Percentiles rank a stretch among this genome's conserved stretches.
Conservation (phyloP, 2,888 invertebrate genomes). For the Drosophila pseudotakahashii region DNA sequence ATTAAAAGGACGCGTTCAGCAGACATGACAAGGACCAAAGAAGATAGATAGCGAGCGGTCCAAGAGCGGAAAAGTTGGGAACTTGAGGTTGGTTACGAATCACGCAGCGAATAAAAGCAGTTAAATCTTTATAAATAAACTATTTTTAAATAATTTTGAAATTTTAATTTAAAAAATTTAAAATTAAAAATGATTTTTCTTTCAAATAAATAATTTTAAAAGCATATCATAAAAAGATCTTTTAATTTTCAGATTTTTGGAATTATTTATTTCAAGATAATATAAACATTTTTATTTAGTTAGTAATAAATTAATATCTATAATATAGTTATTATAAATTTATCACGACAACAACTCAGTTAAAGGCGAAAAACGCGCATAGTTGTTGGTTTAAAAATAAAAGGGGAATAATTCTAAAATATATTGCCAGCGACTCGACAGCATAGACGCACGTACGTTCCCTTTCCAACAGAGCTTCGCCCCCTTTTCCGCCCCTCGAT, state of each 20-base stretch:
- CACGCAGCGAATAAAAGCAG: no score
- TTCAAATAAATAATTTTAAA: no score
- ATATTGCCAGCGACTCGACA: slow-evolving; percentile 58
- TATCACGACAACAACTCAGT: slow-evolving; percentile 7
- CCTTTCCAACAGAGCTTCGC: neutral
- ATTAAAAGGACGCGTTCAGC: slow-evolving; percentile 72
- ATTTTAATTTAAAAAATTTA: no score
- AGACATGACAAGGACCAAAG: slow-evolving; percentile 65
- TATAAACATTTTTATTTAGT: neutral
- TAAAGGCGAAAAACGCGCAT: slow-evolving; percentile 14
- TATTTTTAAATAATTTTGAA: no score
- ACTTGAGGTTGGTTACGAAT: no score
- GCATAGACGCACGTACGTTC: slow-evolving; percentile 67
- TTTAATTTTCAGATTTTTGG: neutral
- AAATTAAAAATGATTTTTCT: no score
- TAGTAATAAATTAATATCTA: neutral
- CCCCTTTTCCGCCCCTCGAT: neutral
- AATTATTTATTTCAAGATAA: no score
- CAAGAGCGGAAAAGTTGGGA: neutral
- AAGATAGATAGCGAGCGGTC: slow-evolving; percentile 43
- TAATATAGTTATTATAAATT: neutral
- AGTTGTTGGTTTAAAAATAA: slow-evolving; percentile 59
- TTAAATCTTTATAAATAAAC: no score
- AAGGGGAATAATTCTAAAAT: slow-evolving; percentile 62
- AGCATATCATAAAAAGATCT: no score